phyloP scores from a whole-genome alignment of 2,888 invertebrate genomes.

The Zaprionus bogoriensis region DNA sequence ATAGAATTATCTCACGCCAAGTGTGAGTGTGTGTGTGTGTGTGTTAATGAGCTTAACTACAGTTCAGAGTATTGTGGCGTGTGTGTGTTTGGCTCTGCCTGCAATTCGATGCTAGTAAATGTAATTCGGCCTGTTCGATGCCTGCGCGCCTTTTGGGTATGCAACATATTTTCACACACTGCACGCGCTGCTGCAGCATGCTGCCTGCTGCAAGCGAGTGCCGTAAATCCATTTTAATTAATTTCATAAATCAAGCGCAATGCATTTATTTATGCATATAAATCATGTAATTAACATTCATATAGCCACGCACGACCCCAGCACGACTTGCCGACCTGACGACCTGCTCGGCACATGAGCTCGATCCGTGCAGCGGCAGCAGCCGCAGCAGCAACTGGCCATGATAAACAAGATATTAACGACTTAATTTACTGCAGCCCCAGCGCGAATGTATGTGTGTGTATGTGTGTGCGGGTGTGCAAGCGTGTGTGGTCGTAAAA shows the following conservation, averaged over 20 bases:
- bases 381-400: conserved; percentile 15
- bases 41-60: not conserved
- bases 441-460: conserved; percentile 13
- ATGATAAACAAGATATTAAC: conserved; percentile 78
- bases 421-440: conserved; percentile 75
- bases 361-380: not conserved
- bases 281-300: conserved; percentile 76
- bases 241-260: conserved; percentile 74
- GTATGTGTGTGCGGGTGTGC: conserved; percentile 29
- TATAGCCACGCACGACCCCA: conserved; percentile 32
- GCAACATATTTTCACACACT: conserved; percentile 54
- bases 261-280: conserved; percentile 64
- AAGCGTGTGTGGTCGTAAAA: conserved; percentile 54
- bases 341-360: conserved; percentile 21
- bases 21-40: conserved; percentile 6
- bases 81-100: conserved; percentile 2
- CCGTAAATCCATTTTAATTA: conserved; percentile 65
- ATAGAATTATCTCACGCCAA: conserved; percentile 58
- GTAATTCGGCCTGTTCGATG: conserved; percentile 12
- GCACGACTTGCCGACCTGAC: conserved; percentile 15
- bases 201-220: conserved; percentile 3
- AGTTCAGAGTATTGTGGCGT: not conserved
- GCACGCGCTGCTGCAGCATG: not conserved
- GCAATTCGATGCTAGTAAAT: conserved; percentile 31
- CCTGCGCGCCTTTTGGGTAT: conserved; percentile 54